A percentile compares a stretch with the other conserved stretches of the same genome.
phyloP scores from a whole-genome alignment of 2,888 invertebrate species.

The Microctonus aethiopoides region DNA sequence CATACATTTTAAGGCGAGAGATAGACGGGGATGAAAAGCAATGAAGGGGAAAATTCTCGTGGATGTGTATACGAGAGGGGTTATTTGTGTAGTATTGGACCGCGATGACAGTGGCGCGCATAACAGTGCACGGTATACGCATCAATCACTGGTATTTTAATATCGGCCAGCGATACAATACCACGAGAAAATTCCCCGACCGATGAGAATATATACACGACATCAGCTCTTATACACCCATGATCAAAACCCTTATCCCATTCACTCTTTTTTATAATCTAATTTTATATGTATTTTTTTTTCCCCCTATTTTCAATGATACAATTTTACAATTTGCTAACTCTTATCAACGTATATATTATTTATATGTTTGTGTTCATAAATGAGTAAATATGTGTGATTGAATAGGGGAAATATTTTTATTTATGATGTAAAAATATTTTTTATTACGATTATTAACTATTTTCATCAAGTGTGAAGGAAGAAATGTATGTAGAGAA shows the following conservation, averaged over 20 bases:
- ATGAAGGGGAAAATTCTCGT: slow-evolving; percentile 17
- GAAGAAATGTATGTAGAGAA: background rate
- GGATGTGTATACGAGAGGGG: slow-evolving; percentile 3
- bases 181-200: slow-evolving; percentile 31
- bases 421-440: slow-evolving; percentile 18
- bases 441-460: slow-evolving; percentile 31
- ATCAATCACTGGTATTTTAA: slow-evolving; percentile 68
- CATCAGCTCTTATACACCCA: background rate
- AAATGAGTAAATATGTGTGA: too few relatives aligned
- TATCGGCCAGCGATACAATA: slow-evolving; percentile 65
- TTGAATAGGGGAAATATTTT: background rate
- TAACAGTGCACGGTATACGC: slow-evolving; percentile 64
- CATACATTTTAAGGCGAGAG: slow-evolving; percentile 33
- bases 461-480: slow-evolving; percentile 31
- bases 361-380: too few relatives aligned
- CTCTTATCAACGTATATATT: too few relatives aligned
- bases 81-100: slow-evolving; percentile 40
- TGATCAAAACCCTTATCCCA: background rate
- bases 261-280: slow-evolving; percentile 6
- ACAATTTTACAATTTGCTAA: too few relatives aligned
- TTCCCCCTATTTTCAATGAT: too few relatives aligned
- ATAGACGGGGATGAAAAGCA: slow-evolving; percentile 22
- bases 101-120: slow-evolving; percentile 36
- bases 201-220: slow-evolving; percentile 5
- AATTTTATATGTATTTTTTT: slow-evolving; percentile 22